Evolutionary conservation across 2,797 vertebrate species (phyloP).

Genomic region (Scyliorhinus canicula): DNA sequence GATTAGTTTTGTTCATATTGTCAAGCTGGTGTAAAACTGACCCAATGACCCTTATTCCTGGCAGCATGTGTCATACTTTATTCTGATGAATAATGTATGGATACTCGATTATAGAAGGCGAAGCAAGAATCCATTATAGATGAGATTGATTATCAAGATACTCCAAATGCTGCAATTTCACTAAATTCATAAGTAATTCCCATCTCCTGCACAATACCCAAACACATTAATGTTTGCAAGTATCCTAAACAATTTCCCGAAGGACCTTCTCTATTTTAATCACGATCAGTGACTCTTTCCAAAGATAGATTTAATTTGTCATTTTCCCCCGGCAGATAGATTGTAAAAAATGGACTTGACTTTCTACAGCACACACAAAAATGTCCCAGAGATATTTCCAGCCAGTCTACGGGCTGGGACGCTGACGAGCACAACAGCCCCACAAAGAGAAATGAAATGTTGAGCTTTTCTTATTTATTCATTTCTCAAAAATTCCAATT

Average conservation of each 20-base stretch:
- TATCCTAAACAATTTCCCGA: not conserved
- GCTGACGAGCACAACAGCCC: not conserved
- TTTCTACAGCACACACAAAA: not conserved
- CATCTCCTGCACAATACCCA: not conserved
- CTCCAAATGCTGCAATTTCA: not conserved
- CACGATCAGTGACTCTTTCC: not conserved
- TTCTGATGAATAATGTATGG: not conserved
- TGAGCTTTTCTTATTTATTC: too few relatives aligned
- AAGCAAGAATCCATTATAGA: slow-evolving; percentile 6
- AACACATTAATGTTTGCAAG: not conserved
- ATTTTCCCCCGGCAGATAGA: not conserved
- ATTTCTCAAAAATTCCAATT: too few relatives aligned
- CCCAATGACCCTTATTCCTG: not conserved
- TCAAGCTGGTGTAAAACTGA: not conserved
- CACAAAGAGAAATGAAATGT: not conserved
- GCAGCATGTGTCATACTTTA: not conserved
- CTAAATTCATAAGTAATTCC: not conserved
- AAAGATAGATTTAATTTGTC: not conserved
- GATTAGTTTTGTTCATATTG: not conserved
- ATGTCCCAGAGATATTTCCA: not conserved
- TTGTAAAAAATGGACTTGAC: not conserved
- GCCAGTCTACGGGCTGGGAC: not conserved
- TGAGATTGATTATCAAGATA: slow-evolving; percentile 12
- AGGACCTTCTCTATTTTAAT: not conserved
- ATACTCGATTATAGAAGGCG: not conserved